A percentile compares a stretch with the other conserved stretches of the same genome.
Conservation (phyloP, 2,888 invertebrate species). For the Aricia artaxerxes region DNA sequence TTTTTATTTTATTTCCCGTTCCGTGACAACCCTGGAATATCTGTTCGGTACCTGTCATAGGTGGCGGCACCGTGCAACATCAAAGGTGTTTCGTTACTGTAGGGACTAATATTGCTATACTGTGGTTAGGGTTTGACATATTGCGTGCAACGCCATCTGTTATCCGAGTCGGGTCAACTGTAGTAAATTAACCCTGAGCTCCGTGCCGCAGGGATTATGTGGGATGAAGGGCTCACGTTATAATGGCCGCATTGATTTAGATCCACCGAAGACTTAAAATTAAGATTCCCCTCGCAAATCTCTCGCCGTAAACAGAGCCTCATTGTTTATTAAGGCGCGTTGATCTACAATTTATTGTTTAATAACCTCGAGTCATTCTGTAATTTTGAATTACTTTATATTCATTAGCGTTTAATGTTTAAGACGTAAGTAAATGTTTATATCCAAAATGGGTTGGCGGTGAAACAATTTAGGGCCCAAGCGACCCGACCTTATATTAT, state of each 20-base stretch:
- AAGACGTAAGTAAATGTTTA: background rate
- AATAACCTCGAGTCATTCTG: background rate
- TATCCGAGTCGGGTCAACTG: constrained; percentile 43
- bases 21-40: too few species aligned
- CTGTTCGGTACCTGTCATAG: too few species aligned
- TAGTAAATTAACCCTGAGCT: constrained; percentile 41
- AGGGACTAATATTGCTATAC: too few species aligned
- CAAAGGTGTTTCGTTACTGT: too few species aligned
- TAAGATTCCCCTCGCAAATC: constrained; percentile 38
- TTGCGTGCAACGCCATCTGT: constrained; percentile 41
- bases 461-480: background rate
- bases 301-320: constrained; percentile 30
- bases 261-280: constrained; percentile 41
- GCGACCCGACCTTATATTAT: background rate
- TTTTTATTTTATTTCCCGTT: too few species aligned
- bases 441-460: background rate
- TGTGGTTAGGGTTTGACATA: constrained; percentile 37
- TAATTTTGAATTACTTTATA: background rate
- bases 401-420: background rate
- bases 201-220: constrained; percentile 41
- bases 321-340: background rate
- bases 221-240: constrained; percentile 41
- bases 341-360: background rate
- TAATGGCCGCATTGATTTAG: constrained; percentile 44
- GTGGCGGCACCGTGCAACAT: too few species aligned